A percentile compares a stretch with the other conserved stretches of the same genome.
Evolutionary conservation across 2,113 vertebrate genomes (phyloP).

Genomic region (Felis chaus): DNA sequence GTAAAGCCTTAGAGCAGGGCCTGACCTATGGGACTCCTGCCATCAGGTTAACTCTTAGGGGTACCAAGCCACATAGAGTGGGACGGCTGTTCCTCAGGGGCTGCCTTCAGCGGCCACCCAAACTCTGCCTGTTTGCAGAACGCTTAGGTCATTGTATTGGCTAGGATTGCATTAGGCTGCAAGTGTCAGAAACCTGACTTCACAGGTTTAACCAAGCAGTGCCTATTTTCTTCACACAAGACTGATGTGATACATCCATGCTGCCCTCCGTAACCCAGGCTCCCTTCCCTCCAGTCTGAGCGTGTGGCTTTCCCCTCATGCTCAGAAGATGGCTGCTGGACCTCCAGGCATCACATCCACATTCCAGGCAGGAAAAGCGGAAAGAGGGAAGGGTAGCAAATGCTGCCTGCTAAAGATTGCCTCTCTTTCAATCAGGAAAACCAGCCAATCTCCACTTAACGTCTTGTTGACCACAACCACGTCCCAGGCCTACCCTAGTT

Average conservation of each 20-base stretch:
- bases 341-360: background rate
- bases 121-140: background rate
- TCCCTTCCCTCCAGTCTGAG: background rate
- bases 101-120: background rate
- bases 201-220: background rate
- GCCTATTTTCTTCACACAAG: background rate
- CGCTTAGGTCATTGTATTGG: background rate
- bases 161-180: background rate
- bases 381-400: background rate
- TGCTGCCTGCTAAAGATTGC: background rate
- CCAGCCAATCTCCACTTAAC: background rate
- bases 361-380: background rate
- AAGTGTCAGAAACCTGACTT: background rate
- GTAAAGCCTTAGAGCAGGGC: background rate
- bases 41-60: accelerated
- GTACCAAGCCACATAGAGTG: accelerated
- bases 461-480: background rate
- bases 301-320: background rate
- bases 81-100: background rate
- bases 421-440: constrained; percentile 5
- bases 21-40: background rate
- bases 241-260: accelerated
- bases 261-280: background rate
- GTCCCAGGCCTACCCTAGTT: background rate
- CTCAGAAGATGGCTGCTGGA: background rate